Conservation (phyloP, 2,797 vertebrate species). For the Phoeniculus purpureus region DNA sequence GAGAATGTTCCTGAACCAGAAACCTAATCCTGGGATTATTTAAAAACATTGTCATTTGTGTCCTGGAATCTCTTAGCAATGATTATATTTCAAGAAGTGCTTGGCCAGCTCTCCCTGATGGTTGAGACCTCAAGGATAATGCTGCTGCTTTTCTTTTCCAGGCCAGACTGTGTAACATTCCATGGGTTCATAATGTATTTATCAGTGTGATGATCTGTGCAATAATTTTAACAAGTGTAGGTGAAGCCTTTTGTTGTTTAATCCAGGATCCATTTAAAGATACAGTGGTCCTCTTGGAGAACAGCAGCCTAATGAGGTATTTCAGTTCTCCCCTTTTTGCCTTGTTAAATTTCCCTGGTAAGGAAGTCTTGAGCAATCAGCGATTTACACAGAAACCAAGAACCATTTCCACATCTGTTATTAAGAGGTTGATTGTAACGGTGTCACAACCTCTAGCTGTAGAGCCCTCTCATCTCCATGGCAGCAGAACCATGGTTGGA, state of each 20-base stretch:
- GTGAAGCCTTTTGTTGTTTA: constrained; percentile 47
- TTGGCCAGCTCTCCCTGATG: not conserved
- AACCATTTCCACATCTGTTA: not conserved
- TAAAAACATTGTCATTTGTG: not conserved
- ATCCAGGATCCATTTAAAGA: constrained; percentile 48
- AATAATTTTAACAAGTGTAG: constrained; percentile 62
- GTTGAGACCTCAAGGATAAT: constrained; percentile 16
- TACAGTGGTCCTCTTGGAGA: constrained; percentile 33
- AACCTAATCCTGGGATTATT: not conserved
- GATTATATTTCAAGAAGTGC: not conserved
- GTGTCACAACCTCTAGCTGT: not conserved
- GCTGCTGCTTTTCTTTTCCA: constrained; percentile 54
- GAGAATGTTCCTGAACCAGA: not conserved
- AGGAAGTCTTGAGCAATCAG: not conserved
- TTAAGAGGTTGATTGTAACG: not conserved
- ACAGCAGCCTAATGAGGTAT: not conserved
- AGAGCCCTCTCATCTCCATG: not conserved
- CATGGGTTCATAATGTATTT: constrained; percentile 56
- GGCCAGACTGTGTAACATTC: constrained; percentile 60
- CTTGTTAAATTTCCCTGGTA: not conserved
- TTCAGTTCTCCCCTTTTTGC: not conserved
- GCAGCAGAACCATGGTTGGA: not conserved
- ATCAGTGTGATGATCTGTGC: constrained; percentile 67
- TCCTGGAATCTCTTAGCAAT: not conserved
- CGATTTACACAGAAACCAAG: not conserved